Conservation (phyloP, 2,888 invertebrate genomes). For the Caenorhabditis sp. region DNA sequence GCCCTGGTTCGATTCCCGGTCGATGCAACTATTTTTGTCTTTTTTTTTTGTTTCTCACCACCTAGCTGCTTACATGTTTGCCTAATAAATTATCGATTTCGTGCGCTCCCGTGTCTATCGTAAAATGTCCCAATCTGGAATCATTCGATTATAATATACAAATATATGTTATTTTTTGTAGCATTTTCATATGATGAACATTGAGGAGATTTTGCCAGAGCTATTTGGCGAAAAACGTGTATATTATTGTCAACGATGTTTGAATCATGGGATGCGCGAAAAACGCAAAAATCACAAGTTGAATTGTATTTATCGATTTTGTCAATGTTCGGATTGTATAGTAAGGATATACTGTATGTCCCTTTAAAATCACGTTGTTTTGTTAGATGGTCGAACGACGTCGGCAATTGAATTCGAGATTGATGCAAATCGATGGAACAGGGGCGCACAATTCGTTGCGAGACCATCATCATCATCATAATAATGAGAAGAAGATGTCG, state of each 20-base stretch:
- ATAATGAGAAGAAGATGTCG: background rate
- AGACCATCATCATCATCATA: no score
- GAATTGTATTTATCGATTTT: slow-evolving; percentile 48
- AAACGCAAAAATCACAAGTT: slow-evolving; percentile 59
- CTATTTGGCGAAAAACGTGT: slow-evolving; percentile 59
- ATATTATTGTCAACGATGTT: slow-evolving; percentile 59
- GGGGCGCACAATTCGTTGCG: slow-evolving; percentile 7
- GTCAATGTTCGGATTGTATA: slow-evolving; percentile 53
- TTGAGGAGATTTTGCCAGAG: slow-evolving; percentile 61
- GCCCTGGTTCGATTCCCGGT: slow-evolving; percentile 70
- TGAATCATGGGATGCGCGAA: slow-evolving; percentile 54
- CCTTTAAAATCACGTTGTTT: background rate
- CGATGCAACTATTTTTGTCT: slow-evolving; percentile 52
- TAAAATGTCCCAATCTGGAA: background rate
- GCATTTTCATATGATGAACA: slow-evolving; percentile 52
- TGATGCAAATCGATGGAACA: slow-evolving; percentile 50
- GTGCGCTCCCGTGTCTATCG: background rate
- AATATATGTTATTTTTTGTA: slow-evolving; percentile 5
- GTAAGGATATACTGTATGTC: slow-evolving; percentile 38
- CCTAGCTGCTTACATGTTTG: no score
- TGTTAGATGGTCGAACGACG: slow-evolving; percentile 59
- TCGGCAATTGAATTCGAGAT: slow-evolving; percentile 55
- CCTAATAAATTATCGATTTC: background rate
- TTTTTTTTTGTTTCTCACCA: background rate
- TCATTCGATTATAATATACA: slow-evolving; percentile 5